phyloP scores from a whole-genome alignment of 2,113 vertebrate species.

The Sinocyclocheilus rhinocerous region DNA sequence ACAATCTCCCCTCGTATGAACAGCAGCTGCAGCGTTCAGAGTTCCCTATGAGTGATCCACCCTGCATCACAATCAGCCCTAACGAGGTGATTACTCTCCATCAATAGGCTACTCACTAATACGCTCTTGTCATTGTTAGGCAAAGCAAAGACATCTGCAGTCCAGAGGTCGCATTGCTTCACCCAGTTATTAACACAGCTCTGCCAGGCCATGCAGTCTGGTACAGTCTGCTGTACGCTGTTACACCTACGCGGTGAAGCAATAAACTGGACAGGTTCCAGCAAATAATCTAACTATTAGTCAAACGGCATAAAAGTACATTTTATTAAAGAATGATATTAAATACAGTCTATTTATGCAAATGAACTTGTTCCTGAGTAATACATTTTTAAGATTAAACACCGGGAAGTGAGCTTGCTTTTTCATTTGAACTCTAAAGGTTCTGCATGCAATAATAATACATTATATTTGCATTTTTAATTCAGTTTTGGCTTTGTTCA shows the following conservation, averaged over 20 bases:
- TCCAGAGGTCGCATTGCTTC: conserved; percentile 35
- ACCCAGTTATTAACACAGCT: conserved; percentile 41
- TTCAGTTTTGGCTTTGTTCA: neutral
- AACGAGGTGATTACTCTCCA: conserved; percentile 67
- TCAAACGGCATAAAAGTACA: neutral
- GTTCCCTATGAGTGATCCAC: conserved; percentile 37
- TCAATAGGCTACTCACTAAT: conserved; percentile 65
- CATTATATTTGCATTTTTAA: neutral
- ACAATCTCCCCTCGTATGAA: conserved; percentile 56
- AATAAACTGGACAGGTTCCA: neutral
- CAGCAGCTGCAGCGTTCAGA: conserved; percentile 26
- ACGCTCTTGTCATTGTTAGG: conserved; percentile 53
- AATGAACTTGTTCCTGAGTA: neutral
- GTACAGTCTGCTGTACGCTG: neutral
- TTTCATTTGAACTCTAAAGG: neutral
- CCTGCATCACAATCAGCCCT: conserved; percentile 55
- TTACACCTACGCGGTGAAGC: neutral
- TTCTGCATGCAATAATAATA: neutral
- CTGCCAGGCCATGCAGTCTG: conserved; percentile 18
- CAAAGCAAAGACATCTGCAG: conserved; percentile 7
- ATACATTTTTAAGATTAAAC: neutral
- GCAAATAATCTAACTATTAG: neutral
- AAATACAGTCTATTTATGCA: neutral
- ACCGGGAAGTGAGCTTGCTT: neutral
- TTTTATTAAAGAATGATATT: neutral